Conservation (phyloP, 1,140 invertebrate genomes). For the Bombyx mandarina region DNA sequence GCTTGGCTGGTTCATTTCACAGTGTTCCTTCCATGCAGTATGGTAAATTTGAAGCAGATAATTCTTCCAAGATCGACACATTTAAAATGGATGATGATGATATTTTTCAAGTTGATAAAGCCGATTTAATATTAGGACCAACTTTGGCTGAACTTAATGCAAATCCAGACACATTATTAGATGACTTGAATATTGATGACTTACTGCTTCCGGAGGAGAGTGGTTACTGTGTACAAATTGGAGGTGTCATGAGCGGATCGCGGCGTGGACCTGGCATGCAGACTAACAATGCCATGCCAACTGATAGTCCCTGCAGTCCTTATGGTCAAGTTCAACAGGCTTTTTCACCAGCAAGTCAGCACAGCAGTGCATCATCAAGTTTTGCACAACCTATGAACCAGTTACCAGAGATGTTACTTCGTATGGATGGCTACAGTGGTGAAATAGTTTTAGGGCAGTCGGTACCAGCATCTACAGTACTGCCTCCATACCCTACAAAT, state of each 20-base stretch:
- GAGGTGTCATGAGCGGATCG: slow-evolving; percentile 64
- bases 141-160: slow-evolving; percentile 91
- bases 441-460: slow-evolving; percentile 73
- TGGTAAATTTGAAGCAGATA: slow-evolving; percentile 56
- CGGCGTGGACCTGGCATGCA: slow-evolving; percentile 56
- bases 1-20: slow-evolving; percentile 51
- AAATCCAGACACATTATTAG: slow-evolving; percentile 84
- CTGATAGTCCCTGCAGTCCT: slow-evolving; percentile 62
- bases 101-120: slow-evolving; percentile 91
- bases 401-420: slow-evolving; percentile 78
- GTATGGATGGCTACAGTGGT: slow-evolving; percentile 71
- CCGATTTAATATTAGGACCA: slow-evolving; percentile 85
- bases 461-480: slow-evolving; percentile 66
- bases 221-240: slow-evolving; percentile 62
- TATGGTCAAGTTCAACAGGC: slow-evolving; percentile 62
- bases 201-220: slow-evolving; percentile 81
- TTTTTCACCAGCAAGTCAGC: slow-evolving; percentile 73
- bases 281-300: slow-evolving; percentile 50
- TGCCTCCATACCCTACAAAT: slow-evolving; percentile 61
- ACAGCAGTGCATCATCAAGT: slow-evolving; percentile 72
- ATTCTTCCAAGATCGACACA: slow-evolving; percentile 72
- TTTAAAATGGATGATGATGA: slow-evolving; percentile 89
- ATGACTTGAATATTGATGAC: slow-evolving; percentile 89
- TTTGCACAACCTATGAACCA: slow-evolving; percentile 70
- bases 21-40: slow-evolving; percentile 63